Evolutionary conservation across 2,113 vertebrate genomes (phyloP).

Genomic region (Lagopus muta): DNA sequence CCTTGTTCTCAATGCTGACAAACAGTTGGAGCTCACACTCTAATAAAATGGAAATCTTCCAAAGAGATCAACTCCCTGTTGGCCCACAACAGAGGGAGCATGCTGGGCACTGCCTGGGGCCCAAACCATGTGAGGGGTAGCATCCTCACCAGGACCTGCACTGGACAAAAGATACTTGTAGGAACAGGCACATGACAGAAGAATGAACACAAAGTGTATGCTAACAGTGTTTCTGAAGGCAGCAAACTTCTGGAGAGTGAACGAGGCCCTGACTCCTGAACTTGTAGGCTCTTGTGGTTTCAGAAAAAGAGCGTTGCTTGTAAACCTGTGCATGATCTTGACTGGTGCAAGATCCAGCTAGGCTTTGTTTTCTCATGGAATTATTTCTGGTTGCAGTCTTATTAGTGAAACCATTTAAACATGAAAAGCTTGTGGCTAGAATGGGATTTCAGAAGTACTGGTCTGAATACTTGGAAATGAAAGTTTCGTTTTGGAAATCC

Average conservation of each 20-base stretch:
- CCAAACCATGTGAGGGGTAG: neutral
- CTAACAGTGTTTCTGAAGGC: neutral
- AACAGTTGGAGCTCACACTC: slow-evolving; percentile 41
- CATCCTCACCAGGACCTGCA: neutral
- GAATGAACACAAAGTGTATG: neutral
- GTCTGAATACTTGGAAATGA: slow-evolving; percentile 21
- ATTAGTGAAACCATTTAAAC: slow-evolving; percentile 23
- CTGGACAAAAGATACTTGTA: neutral
- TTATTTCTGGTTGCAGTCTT: neutral
- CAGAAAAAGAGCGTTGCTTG: neutral
- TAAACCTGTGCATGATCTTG: neutral
- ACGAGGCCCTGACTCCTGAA: neutral
- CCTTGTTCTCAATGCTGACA: slow-evolving; percentile 50
- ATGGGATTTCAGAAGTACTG: slow-evolving; percentile 4
- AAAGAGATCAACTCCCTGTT: slow-evolving; percentile 11
- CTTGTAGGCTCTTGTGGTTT: fast-evolving
- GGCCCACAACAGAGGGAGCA: fast-evolving
- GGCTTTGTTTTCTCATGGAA: neutral
- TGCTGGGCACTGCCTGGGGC: fast-evolving
- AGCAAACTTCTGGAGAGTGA: neutral
- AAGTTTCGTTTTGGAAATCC: neutral
- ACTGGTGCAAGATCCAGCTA: neutral
- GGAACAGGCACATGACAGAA: neutral
- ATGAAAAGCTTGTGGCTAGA: slow-evolving; percentile 38
- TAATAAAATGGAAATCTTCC: slow-evolving; percentile 41